A percentile compares a stretch with the other conserved stretches of the same genome.
phyloP scores from a whole-genome alignment of 1,140 invertebrate species.

The Homarus americanus region DNA sequence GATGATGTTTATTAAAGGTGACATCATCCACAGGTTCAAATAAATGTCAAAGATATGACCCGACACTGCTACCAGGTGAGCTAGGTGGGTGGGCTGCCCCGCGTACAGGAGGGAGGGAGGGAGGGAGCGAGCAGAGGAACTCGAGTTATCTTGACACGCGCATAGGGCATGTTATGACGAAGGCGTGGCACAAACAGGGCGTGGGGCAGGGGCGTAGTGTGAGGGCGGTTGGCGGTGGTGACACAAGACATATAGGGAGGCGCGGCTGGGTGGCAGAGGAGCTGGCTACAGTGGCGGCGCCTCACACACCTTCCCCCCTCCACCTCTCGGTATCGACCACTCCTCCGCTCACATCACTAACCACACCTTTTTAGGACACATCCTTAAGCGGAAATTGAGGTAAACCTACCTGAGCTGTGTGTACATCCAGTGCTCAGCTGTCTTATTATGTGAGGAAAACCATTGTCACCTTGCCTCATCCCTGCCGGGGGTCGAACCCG shows the following conservation, averaged over 20 bases:
- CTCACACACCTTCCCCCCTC: not conserved
- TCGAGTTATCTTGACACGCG: too few relatives aligned
- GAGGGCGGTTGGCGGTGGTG: too few relatives aligned
- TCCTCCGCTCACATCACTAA: not conserved
- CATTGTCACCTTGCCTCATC: slow-evolving; percentile 68
- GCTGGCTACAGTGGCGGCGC: not conserved
- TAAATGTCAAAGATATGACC: too few relatives aligned
- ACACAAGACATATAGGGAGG: not conserved
- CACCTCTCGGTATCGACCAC: slow-evolving; percentile 22
- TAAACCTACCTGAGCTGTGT: not conserved
- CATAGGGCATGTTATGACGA: too few relatives aligned
- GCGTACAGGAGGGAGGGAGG: too few relatives aligned
- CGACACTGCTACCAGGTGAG: too few relatives aligned
- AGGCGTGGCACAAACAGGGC: too few relatives aligned
- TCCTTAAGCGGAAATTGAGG: not conserved
- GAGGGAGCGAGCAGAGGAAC: too few relatives aligned
- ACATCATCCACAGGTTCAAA: too few relatives aligned
- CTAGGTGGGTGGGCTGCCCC: too few relatives aligned
- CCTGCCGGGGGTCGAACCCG: slow-evolving; percentile 77
- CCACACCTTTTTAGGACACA: not conserved
- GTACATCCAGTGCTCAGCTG: not conserved
- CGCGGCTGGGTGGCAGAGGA: not conserved
- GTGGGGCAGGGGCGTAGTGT: too few relatives aligned
- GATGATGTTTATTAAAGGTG: too few relatives aligned
- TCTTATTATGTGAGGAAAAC: slow-evolving; percentile 7